A percentile compares a stretch with the other conserved stretches of the same genome.
These are phyloP conservation scores for Sebastes matsubarae DNA, from an alignment of 2,797 vertebrate genomes.

Conservation along the genomic window DNA sequence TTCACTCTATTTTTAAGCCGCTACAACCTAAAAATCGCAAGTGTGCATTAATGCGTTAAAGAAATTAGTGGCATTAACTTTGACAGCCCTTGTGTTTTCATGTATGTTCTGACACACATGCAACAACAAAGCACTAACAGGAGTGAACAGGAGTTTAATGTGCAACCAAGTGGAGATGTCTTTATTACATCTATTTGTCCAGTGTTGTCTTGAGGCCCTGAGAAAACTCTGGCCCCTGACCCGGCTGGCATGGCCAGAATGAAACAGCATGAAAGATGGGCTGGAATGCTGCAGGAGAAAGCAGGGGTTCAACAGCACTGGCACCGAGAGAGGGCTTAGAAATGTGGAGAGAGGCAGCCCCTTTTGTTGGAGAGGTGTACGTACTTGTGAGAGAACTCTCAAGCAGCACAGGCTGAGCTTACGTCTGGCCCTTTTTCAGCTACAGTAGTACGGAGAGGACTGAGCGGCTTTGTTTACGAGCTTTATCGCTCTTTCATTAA, in stretches of 20 bases:
- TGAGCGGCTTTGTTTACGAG: constrained; percentile 56
- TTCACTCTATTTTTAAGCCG: too few species aligned
- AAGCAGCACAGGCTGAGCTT: constrained; percentile 59
- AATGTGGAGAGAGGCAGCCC: constrained; percentile 59
- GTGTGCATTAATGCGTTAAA: too few species aligned
- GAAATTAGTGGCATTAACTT: too few species aligned
- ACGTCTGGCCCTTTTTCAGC: constrained; percentile 72
- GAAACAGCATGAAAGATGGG: constrained; percentile 78
- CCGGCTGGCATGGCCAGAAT: constrained; percentile 78
- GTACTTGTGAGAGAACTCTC: constrained; percentile 72
- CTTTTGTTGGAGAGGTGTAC: constrained; percentile 52
- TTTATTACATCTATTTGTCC: constrained; percentile 30
- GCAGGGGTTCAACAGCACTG: constrained; percentile 65
- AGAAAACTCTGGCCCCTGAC: constrained; percentile 83
- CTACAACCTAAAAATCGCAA: too few species aligned
- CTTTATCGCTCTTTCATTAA: constrained; percentile 69
- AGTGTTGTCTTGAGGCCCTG: constrained; percentile 70
- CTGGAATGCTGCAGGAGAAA: constrained; percentile 67
- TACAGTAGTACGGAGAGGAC: constrained; percentile 59
- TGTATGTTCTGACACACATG: background rate
- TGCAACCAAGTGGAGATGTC: constrained; percentile 3
- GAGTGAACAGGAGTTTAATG: background rate
- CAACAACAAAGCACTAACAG: background rate
- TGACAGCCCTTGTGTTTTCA: background rate
- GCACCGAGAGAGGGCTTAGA: constrained; percentile 63